Conservation (phyloP, 1,140 invertebrate species). For the Drosophila auraria region DNA sequence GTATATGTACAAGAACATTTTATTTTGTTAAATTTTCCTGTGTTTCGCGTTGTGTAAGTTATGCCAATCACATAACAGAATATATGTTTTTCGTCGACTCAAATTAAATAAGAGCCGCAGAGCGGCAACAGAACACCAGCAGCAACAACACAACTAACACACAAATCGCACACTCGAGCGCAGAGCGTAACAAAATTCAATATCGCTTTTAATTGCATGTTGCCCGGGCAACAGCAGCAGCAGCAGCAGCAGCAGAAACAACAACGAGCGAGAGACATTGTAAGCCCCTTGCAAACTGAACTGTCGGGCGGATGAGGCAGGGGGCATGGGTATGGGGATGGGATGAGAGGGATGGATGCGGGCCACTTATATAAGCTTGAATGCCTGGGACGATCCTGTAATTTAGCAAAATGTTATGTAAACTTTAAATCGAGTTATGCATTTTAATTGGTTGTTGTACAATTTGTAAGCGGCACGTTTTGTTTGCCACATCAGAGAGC, state of each 20-base stretch:
- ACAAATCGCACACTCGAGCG: conserved; percentile 73
- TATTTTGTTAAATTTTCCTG: neutral
- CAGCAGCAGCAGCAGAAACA: conserved; percentile 42
- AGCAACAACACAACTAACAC: conserved; percentile 46
- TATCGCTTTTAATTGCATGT: conserved; percentile 83
- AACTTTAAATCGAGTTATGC: conserved; percentile 83
- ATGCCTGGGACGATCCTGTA: conserved; percentile 69
- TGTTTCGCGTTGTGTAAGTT: conserved; percentile 64
- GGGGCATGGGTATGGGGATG: conserved; percentile 8
- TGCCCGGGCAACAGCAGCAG: conserved; percentile 72
- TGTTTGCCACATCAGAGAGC: conserved; percentile 76
- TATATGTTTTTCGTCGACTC: conserved; percentile 72
- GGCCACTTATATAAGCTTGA: conserved; percentile 78
- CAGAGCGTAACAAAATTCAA: conserved; percentile 81
- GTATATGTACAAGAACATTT: neutral
- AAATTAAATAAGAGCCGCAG: conserved; percentile 78
- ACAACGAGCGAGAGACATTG: conserved; percentile 74
- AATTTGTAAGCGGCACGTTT: conserved; percentile 82
- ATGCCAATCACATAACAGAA: conserved; percentile 79
- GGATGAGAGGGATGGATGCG: conserved; percentile 15
- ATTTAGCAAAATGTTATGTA: conserved; percentile 83
- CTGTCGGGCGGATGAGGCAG: conserved; percentile 39
- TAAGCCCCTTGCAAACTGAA: conserved; percentile 79
- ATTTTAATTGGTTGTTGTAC: conserved; percentile 83
- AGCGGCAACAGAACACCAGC: conserved; percentile 34